Percentiles rank a stretch among this genome's conserved stretches.
Conservation (phyloP, 2,888 invertebrate species). For the Euspilapteryx auroguttella region DNA sequence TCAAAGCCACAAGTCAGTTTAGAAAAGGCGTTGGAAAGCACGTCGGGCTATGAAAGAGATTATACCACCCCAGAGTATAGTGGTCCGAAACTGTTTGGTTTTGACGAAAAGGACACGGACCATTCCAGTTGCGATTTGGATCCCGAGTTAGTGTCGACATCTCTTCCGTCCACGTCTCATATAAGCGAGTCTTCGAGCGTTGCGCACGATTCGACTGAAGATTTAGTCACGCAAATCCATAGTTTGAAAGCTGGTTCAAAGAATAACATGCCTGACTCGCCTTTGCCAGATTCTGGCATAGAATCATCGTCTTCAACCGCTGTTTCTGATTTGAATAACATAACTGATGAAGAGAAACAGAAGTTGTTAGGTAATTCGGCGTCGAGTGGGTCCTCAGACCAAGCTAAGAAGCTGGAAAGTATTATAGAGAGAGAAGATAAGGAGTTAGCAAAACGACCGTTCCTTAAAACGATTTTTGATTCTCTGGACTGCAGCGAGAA, state of each 20-base stretch:
- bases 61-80: conserved; percentile 45
- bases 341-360: conserved; percentile 93
- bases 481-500: conserved; percentile 89
- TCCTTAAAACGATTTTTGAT: conserved; percentile 85
- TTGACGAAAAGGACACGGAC: conserved; percentile 30
- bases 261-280: conserved; percentile 51
- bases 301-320: conserved; percentile 40
- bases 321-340: conserved; percentile 65
- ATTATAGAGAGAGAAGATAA: conserved; percentile 28
- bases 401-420: conserved; percentile 19
- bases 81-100: conserved; percentile 34
- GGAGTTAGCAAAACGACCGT: conserved; percentile 69
- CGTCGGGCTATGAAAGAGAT: conserved; percentile 38
- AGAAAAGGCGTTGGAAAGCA: conserved; percentile 70
- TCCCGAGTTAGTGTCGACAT: conserved; percentile 48
- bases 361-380: conserved; percentile 37
- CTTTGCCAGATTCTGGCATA: conserved; percentile 44
- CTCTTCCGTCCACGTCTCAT: conserved; percentile 55
- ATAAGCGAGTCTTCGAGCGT: conserved; percentile 50
- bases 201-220: conserved; percentile 50
- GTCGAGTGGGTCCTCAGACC: conserved; percentile 17
- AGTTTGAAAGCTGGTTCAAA: conserved; percentile 19
- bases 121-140: conserved; percentile 54
- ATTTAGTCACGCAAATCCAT: conserved; percentile 40
- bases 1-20: conserved; percentile 74